Base-by-base conservation (phyloP, 2,797 vertebrate species). In the Crenichthys baileyi region DNA sequence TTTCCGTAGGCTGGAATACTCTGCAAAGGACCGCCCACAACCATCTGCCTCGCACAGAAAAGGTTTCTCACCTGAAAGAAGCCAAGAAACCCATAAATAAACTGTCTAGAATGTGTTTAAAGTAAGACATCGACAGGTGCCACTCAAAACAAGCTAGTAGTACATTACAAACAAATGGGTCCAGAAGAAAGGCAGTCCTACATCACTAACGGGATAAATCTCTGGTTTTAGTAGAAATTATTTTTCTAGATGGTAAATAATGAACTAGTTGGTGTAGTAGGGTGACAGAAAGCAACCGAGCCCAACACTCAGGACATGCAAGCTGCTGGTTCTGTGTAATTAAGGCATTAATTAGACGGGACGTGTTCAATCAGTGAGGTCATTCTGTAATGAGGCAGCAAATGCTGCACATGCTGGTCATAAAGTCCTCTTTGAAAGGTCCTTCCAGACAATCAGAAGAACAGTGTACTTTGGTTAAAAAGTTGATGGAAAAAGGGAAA, bases 1-100 rank as follows among this genome's bases (percentile, higher is more conserved):
- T 95, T 99, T 99, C 26, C 98, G 96, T 77, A 99, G 97, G 94
- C 98, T 99, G 86, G 98, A 99, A 90, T 99, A 99, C 92, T 99
- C 98, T 0, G 98, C 97, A 90, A 99, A 99, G 80, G 97, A 99
- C 83, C 98, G 97, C 74, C 98, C 98, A 89, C 98, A 99, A 65
- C 97, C 97, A 88, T 98, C 97, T 85, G 97, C 96, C 85, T 99
- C 98, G 86, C 98, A 99, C 77, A 99, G 93, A 80, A 99, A 99
- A 58, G 98, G 98, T 82, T 99, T 99, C 93, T 99, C 98, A 79
- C 98, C 98, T 99, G 86, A 46, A 48, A 48, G 24, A 53, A 51
- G 16, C 13, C 12, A 51, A 24, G 3, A 39, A 39, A 39, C 16
- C 29, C 73, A 74, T 70, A 29, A 83, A 50, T 83, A 72, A 87